Evolutionary conservation across 2,797 vertebrate species (phyloP), one percentile per base, ranked within the genome.

Genomic region (Chelon auratus): DNA sequence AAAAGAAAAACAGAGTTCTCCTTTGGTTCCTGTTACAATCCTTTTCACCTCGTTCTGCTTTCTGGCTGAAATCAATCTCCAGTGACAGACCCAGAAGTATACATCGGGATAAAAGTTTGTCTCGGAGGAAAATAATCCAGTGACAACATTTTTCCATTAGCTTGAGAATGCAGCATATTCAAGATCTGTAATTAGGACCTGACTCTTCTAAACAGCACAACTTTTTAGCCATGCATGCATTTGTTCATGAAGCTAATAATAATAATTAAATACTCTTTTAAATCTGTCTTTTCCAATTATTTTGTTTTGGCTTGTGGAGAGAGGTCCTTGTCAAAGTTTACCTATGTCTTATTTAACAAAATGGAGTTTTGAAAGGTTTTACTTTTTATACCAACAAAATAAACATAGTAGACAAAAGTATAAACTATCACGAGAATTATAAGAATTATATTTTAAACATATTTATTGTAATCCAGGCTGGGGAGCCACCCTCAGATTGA

Each of bases 11-110:
- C 84, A 86, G 58, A 66, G 74, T 85, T 91, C 81, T 90, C 86
- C 92, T 93, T 89, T 83, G 84, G 91, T 93, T 91, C 81, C 74
- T 80, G 72, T 87, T 80, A 71, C 85, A 90, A 89, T 89, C 85
- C 79, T 72, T 78, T 85, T 86, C 74, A 78, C 69, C 52, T 63
- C 64, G 68, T 60, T 48, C 69, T 51, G 78, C 76, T 87, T 77
- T 80, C 64, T n/a, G 13, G 36, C 45, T 75, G 56, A 78, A 85
- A 83, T 89, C 86, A 73, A 86, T 85, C 82, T 80, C 40, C 13
- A 36, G 58, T 61, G 80, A 84, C 61, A 30, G 52, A 42, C 40
- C 55, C 18, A 13, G 18, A 40, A 83, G 58, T 33, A 57, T 42
- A 10, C 45, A 81, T 77, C 18, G 62, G 70, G 72, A 82, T 77